Conservation (phyloP, 2,888 invertebrate genomes). For the Dynastes grantii region DNA sequence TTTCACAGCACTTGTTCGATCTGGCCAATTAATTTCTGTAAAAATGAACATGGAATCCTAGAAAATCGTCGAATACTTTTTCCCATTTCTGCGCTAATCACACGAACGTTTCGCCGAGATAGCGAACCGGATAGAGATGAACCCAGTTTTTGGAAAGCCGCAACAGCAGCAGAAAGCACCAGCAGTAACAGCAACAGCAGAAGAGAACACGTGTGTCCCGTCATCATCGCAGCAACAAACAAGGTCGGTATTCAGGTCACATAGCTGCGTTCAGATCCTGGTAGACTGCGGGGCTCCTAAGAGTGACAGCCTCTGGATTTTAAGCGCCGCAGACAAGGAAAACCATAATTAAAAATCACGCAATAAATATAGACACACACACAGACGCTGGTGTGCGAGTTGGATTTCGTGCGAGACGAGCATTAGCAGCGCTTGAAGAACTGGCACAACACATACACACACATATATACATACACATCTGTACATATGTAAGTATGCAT, state of each 20-base stretch:
- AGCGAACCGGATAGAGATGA: slow-evolving; percentile 1
- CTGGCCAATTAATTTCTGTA: no score
- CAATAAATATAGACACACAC: slow-evolving; percentile 61
- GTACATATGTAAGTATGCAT: neutral
- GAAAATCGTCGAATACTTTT: no score
- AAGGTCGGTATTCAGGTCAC: slow-evolving; percentile 68
- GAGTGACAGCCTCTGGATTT: slow-evolving; percentile 60
- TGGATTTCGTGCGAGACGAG: slow-evolving; percentile 44
- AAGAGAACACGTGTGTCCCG: slow-evolving; percentile 60
- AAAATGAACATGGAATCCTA: no score
- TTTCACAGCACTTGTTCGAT: no score
- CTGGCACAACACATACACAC: slow-evolving; percentile 7
- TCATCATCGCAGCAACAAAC: slow-evolving; percentile 59
- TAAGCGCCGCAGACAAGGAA: slow-evolving; percentile 56
- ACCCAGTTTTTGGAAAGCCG: slow-evolving; percentile 27
- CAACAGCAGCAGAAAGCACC: slow-evolving; percentile 5
- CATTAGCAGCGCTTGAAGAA: slow-evolving; percentile 43
- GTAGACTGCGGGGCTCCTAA: slow-evolving; percentile 68
- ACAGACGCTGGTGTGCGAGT: slow-evolving; percentile 14
- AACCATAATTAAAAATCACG: slow-evolving; percentile 61
- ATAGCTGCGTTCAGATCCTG: slow-evolving; percentile 61
- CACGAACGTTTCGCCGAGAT: no score
- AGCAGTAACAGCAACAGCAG: slow-evolving; percentile 14
- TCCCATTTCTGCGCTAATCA: no score
- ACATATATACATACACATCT: neutral